Conservation (phyloP, 2,797 vertebrate species). For the Pteronotus mesoamericanus region DNA sequence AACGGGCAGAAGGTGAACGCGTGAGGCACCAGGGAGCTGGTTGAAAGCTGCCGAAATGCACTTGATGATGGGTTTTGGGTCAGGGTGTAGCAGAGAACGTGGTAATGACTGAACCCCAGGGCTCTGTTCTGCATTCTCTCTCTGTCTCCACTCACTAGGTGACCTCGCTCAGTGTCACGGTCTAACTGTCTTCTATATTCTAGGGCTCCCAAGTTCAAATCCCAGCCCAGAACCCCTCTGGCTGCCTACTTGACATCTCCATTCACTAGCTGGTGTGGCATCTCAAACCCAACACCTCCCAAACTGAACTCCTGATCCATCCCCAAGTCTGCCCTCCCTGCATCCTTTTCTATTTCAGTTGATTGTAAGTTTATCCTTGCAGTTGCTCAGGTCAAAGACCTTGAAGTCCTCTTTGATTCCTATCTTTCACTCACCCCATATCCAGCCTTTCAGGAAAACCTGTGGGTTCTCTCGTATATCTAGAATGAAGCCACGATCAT, state of each 20-base stretch:
- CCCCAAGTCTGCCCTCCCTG: neutral
- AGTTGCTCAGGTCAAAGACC: neutral
- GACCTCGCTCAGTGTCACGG: neutral
- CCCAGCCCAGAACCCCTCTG: neutral
- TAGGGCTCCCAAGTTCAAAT: neutral
- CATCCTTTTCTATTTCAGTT: neutral
- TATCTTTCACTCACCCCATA: neutral
- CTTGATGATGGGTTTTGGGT: neutral
- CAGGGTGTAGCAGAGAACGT: neutral
- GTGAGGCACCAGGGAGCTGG: neutral
- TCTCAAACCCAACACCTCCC: neutral
- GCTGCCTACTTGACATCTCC: neutral
- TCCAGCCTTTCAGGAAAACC: neutral
- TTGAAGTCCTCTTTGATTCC: neutral
- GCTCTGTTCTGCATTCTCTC: neutral
- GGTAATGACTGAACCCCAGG: neutral
- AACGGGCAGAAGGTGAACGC: neutral
- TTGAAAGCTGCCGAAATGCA: neutral
- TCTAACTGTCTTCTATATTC: neutral
- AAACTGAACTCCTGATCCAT: neutral
- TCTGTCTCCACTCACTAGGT: neutral
- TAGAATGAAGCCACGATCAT: neutral
- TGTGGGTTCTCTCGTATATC: neutral
- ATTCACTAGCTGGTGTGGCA: neutral
- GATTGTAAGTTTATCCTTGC: neutral